Evolutionary conservation across 2,888 invertebrate species (phyloP).

Genomic region (Tigriopus californicus): DNA sequence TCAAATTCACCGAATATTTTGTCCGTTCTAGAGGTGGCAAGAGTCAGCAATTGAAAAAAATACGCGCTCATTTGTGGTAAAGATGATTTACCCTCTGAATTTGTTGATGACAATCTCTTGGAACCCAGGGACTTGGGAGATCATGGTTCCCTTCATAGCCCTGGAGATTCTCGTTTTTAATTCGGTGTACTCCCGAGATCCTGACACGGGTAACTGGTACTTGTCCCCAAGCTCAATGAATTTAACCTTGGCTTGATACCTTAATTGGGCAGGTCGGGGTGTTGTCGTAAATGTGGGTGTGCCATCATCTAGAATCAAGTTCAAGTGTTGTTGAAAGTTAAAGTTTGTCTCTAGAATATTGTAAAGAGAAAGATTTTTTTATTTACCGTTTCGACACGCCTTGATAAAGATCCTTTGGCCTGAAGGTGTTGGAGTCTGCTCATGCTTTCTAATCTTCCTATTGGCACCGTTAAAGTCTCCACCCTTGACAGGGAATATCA

Average conservation of each 20-base stretch:
- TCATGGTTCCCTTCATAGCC: conserved; percentile 17
- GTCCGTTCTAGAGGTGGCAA: conserved; percentile 24
- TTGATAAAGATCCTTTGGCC: conserved; percentile 59
- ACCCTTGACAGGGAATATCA: conserved; percentile 70
- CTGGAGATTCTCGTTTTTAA: conserved; percentile 4
- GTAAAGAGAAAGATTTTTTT: too few relatives aligned
- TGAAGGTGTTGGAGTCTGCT: conserved; percentile 48
- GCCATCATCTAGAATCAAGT: conserved; percentile 32
- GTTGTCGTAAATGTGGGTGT: conserved; percentile 37
- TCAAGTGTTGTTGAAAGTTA: background rate
- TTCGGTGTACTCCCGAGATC: conserved; percentile 7
- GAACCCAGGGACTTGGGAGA: conserved; percentile 48
- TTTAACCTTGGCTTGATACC: conserved; percentile 51
- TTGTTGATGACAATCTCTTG: conserved; percentile 46
- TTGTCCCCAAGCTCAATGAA: conserved; percentile 55
- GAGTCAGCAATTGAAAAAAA: background rate
- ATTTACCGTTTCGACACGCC: conserved; percentile 39
- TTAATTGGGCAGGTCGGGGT: conserved; percentile 42
- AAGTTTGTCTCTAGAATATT: too few relatives aligned
- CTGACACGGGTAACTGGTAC: conserved; percentile 43
- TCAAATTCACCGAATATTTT: conserved; percentile 44
- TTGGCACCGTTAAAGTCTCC: conserved; percentile 61
- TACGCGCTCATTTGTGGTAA: too few relatives aligned
- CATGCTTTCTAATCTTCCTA: conserved; percentile 66
- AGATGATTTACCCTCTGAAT: conserved; percentile 38